Evolutionary conservation across 2,888 invertebrate species (phyloP).

Genomic region (Tetragonisca angustula): DNA sequence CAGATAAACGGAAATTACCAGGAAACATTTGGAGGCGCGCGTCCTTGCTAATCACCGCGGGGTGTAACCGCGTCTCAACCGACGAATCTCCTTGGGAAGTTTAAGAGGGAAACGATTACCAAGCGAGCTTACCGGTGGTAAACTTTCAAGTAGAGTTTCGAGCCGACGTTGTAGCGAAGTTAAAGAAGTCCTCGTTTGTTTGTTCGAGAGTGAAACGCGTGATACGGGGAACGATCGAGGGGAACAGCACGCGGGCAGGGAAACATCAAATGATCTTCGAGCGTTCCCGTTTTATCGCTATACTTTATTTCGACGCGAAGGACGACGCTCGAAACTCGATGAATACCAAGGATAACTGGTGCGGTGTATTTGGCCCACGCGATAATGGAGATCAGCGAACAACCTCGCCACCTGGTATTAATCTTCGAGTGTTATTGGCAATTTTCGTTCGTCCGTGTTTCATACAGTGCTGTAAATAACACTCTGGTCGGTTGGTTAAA

Average conservation of each 20-base stretch:
- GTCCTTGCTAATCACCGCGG: constrained; percentile 22
- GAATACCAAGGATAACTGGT: constrained; percentile 66
- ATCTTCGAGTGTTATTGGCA: background rate
- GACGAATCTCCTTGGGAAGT: constrained; percentile 17
- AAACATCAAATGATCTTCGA: background rate
- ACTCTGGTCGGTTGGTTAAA: too few relatives aligned
- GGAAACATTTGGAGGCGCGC: background rate
- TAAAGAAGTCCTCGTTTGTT: constrained; percentile 50
- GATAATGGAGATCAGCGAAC: constrained; percentile 38
- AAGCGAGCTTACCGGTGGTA: background rate
- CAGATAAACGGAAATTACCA: constrained; percentile 8
- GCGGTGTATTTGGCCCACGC: background rate
- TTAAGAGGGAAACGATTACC: constrained; percentile 39
- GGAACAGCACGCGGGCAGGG: constrained; percentile 20
- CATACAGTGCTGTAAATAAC: too few relatives aligned
- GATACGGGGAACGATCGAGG: constrained; percentile 37
- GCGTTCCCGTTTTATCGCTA: constrained; percentile 41
- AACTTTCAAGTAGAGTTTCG: constrained; percentile 26
- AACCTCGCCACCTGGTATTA: constrained; percentile 15
- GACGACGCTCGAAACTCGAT: constrained; percentile 45
- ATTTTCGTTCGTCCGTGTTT: too few relatives aligned
- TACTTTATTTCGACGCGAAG: constrained; percentile 69
- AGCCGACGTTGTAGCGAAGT: constrained; percentile 16
- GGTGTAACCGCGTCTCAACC: constrained; percentile 16
- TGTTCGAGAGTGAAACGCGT: background rate